A percentile compares a stretch with the other conserved stretches of the same genome.
Conservation (phyloP, 2,797 vertebrate species). For the Ibycter americanus region DNA sequence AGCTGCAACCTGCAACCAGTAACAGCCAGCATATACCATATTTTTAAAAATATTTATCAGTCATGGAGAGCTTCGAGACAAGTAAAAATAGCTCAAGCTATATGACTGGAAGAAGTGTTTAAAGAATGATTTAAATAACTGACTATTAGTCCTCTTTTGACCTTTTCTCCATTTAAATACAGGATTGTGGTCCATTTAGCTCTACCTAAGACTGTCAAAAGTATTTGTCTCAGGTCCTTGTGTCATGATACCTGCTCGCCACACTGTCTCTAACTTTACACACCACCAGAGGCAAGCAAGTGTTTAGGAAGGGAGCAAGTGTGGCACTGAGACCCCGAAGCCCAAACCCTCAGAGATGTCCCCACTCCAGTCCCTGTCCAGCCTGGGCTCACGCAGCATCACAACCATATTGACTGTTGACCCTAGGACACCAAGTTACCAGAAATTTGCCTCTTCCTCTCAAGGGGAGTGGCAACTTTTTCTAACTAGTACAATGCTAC, state of each 20-base stretch:
- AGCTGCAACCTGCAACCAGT: not conserved
- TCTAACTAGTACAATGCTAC: not conserved
- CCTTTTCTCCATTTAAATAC: not conserved
- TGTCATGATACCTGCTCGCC: not conserved
- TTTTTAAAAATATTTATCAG: not conserved
- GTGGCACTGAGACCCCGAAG: not conserved
- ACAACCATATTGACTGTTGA: not conserved
- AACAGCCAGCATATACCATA: not conserved
- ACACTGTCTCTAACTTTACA: not conserved
- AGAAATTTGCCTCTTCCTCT: conserved; percentile 5
- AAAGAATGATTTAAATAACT: not conserved
- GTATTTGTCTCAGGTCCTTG: not conserved
- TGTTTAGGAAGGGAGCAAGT: not conserved
- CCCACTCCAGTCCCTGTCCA: no score
- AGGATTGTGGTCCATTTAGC: not conserved
- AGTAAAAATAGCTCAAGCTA: not conserved
- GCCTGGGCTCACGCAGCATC: not conserved
- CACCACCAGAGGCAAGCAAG: not conserved
- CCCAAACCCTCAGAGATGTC: not conserved
- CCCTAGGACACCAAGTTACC: not conserved
- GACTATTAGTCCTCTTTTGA: not conserved
- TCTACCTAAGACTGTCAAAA: not conserved
- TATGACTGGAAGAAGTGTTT: not conserved
- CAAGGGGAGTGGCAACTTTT: not conserved
- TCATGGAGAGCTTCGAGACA: not conserved